Evolutionary conservation across 1,140 invertebrate species (phyloP).

Genomic region (Pachyrhynchus sulphureomaculatus): DNA sequence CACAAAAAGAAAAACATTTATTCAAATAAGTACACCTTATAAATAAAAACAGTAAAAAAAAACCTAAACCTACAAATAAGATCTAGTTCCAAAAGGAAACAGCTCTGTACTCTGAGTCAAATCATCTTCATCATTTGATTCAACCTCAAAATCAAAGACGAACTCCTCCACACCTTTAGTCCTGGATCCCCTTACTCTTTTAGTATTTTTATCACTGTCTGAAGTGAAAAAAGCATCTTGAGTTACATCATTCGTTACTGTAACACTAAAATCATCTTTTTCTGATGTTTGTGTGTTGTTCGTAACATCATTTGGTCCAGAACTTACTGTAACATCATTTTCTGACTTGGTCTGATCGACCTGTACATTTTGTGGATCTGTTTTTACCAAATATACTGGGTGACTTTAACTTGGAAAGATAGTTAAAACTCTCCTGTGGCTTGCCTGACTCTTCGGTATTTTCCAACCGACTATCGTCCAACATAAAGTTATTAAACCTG

Average conservation of each 20-base stretch:
- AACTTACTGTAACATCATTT: background rate
- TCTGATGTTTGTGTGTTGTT: background rate
- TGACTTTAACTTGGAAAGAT: constrained; percentile 25
- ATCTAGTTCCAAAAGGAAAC: constrained; percentile 28
- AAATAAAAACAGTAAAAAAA: background rate
- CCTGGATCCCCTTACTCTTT: background rate
- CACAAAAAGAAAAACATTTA: too few relatives aligned
- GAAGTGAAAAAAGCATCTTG: background rate
- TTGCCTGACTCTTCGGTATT: constrained; percentile 6
- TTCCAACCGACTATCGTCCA: constrained; percentile 20
- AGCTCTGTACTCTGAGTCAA: constrained; percentile 19
- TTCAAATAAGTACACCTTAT: too few relatives aligned
- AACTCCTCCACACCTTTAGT: background rate
- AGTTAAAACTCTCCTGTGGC: constrained; percentile 7
- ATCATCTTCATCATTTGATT: constrained; percentile 1
- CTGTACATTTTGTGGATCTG: constrained; percentile 6
- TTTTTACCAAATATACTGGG: constrained; percentile 31
- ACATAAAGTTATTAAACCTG: constrained; percentile 44
- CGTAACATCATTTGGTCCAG: background rate
- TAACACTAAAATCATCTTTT: constrained; percentile 6
- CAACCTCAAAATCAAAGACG: background rate
- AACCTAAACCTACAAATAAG: constrained; percentile 21
- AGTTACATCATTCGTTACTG: too few relatives aligned
- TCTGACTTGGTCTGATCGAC: background rate
- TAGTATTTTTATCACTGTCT: background rate